Evolutionary conservation across 2,888 invertebrate species (phyloP).

Genomic region (Habroteleia sp.): DNA sequence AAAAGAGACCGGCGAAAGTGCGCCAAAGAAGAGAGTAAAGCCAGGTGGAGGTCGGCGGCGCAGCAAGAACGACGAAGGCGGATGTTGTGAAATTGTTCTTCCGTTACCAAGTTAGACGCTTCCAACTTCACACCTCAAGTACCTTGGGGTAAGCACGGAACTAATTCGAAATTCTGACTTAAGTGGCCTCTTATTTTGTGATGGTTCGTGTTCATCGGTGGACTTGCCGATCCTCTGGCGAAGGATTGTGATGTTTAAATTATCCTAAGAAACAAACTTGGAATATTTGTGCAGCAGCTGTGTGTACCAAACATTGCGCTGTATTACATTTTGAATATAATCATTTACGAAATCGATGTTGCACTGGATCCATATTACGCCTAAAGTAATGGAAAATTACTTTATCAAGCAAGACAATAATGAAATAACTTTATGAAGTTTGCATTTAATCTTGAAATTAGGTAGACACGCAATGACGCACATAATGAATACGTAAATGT

Average conservation of each 20-base stretch:
- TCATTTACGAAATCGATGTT: slow-evolving; percentile 35
- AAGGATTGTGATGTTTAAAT: slow-evolving; percentile 63
- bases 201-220: slow-evolving; percentile 70
- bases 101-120: slow-evolving; percentile 74
- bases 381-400: slow-evolving; percentile 34
- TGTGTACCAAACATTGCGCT: slow-evolving; percentile 31
- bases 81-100: slow-evolving; percentile 77
- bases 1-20: slow-evolving; percentile 60
- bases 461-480: background rate
- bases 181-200: slow-evolving; percentile 74
- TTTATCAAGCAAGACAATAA: slow-evolving; percentile 37
- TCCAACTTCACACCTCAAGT: slow-evolving; percentile 77
- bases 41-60: slow-evolving; percentile 49
- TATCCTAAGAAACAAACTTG: slow-evolving; percentile 60
- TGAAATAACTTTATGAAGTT: slow-evolving; percentile 38
- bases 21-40: slow-evolving; percentile 59
- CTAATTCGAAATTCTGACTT: slow-evolving; percentile 75
- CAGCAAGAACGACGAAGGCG: slow-evolving; percentile 67
- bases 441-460: slow-evolving; percentile 37
- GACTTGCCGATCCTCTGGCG: slow-evolving; percentile 65
- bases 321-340: slow-evolving; percentile 40
- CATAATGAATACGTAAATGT: slow-evolving; percentile 4
- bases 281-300: slow-evolving; percentile 52
- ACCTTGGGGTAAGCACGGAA: slow-evolving; percentile 73
- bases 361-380: slow-evolving; percentile 23